Conservation (phyloP, 2,888 invertebrate species). For the Eupithecia subumbrata region DNA sequence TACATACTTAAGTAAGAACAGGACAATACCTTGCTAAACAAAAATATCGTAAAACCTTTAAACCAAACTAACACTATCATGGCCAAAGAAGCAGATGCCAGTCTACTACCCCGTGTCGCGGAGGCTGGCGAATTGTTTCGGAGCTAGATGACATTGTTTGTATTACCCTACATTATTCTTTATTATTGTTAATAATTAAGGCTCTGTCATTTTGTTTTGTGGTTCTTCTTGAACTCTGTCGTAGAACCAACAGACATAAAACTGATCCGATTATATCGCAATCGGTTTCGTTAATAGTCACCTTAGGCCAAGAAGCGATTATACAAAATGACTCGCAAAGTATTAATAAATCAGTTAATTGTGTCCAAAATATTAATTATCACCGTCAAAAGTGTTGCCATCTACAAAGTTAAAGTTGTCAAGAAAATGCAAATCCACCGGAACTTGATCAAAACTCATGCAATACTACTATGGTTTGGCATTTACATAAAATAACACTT, state of each 20-base stretch:
- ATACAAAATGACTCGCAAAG: neutral
- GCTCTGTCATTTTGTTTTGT: neutral
- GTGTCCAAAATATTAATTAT: constrained; percentile 14
- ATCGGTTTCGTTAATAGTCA: neutral
- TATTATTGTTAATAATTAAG: neutral
- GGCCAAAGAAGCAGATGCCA: too few relatives aligned
- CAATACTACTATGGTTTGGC: constrained; percentile 67
- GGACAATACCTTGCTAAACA: too few relatives aligned
- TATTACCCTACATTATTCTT: too few relatives aligned
- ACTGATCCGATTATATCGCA: neutral
- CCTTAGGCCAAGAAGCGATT: neutral
- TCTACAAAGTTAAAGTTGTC: constrained; percentile 32
- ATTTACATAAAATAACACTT: constrained; percentile 82
- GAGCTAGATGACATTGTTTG: too few relatives aligned
- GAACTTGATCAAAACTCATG: constrained; percentile 40
- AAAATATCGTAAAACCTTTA: too few relatives aligned
- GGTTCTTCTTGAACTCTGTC: neutral
- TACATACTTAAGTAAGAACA: too few relatives aligned
- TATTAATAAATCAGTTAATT: neutral
- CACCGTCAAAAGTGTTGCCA: constrained; percentile 18
- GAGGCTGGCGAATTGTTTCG: too few relatives aligned
- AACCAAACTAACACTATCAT: too few relatives aligned
- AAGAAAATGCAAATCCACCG: constrained; percentile 44
- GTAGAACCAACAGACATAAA: neutral
- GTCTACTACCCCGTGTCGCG: too few relatives aligned